phyloP scores from a whole-genome alignment of 2,888 invertebrate species.

The Sinelater perroti region DNA sequence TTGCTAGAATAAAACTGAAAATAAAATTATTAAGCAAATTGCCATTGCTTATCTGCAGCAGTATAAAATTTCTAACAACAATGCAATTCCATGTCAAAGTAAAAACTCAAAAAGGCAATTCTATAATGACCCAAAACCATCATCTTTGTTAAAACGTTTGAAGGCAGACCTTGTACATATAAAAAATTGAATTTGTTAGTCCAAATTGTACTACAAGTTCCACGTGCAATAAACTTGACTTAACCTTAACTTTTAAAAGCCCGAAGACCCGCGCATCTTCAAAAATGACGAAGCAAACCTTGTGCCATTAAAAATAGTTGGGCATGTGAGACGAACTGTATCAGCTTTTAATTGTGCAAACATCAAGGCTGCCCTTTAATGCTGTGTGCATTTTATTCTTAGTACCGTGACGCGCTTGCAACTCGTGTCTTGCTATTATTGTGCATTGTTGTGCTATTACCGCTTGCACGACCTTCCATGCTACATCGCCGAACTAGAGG shows the following conservation, averaged over 20 bases:
- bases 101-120: too few relatives aligned
- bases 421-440: neutral
- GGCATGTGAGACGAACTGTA: slow-evolving; percentile 9
- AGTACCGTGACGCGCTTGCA: neutral
- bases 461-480: slow-evolving; percentile 1
- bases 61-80: too few relatives aligned
- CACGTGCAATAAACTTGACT: slow-evolving; percentile 18
- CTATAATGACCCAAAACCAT: neutral
- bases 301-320: slow-evolving; percentile 23
- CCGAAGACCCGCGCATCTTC: slow-evolving; percentile 17
- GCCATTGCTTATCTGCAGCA: too few relatives aligned
- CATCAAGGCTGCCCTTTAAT: too few relatives aligned
- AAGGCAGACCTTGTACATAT: too few relatives aligned
- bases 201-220: slow-evolving; percentile 10
- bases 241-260: slow-evolving; percentile 27
- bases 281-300: slow-evolving; percentile 21
- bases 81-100: too few relatives aligned
- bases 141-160: neutral
- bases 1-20: too few relatives aligned
- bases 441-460: neutral
- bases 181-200: neutral
- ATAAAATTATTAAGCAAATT: too few relatives aligned
- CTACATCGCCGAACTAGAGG: slow-evolving; percentile 23
- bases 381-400: slow-evolving; percentile 2
- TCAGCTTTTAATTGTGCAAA: slow-evolving; percentile 5